Conservation (phyloP, 1,140 invertebrate genomes). For the Orchestia grillus region DNA sequence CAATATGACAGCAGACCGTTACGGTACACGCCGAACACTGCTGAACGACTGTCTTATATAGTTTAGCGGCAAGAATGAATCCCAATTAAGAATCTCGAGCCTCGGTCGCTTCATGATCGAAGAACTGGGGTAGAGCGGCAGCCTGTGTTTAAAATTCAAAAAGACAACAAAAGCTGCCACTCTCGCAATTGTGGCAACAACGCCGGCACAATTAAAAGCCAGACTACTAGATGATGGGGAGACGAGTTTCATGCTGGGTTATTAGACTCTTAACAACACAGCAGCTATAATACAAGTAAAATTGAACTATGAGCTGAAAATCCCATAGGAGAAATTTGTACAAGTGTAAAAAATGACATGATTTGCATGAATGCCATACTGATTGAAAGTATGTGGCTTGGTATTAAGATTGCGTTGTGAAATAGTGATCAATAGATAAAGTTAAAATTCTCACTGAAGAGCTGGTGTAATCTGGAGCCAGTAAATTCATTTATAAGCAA, state of each 20-base stretch:
- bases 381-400: too few relatives aligned
- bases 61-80: neutral
- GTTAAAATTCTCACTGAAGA: too few relatives aligned
- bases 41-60: neutral
- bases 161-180: neutral
- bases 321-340: neutral
- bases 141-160: neutral
- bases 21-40: neutral
- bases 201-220: neutral
- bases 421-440: too few relatives aligned
- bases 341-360: neutral
- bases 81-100: constrained; percentile 22
- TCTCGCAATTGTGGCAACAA: neutral
- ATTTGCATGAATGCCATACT: too few relatives aligned
- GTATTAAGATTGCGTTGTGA: too few relatives aligned
- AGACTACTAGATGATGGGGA: too few relatives aligned
- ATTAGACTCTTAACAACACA: neutral
- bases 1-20: neutral
- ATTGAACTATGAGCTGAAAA: neutral
- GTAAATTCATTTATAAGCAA: too few relatives aligned
- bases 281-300: neutral
- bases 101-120: neutral
- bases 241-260: neutral
- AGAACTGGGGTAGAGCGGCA: neutral
- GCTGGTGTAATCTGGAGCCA: too few relatives aligned